Base-by-base conservation (phyloP, 2,888 invertebrate genomes). In the Nomada fucata region DNA sequence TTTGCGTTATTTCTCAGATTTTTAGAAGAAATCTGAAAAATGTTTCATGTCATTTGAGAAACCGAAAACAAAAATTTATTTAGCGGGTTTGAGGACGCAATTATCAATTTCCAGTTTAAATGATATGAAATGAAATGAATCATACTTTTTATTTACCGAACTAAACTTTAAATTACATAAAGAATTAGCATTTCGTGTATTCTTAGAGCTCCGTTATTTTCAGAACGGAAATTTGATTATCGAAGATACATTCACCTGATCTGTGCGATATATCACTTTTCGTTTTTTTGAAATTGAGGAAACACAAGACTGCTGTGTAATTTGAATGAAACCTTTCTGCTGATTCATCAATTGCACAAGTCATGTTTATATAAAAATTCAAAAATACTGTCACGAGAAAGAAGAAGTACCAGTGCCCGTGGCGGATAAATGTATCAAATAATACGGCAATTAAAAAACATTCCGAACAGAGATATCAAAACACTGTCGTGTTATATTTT, bases 391-490 rank as follows among this genome's bases (percentile, higher is more conserved):
- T 13, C 2, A 13, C 7, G 23, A 36, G 13, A 4, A 15, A 5
- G 10, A 18, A 10, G 42, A 42, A 55, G 55, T 23, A 20, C 7
- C 23, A 42, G 23, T 2, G 42, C 55, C 55, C 36, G 20, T 15
- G n/a, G 23, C 26, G 23, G 50, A 44, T 69, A 47, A 26, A 29
- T 42, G 20, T 20, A 59, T 15, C 2, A 20, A 53, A 61, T 44
- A 36, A 36, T 69, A 15, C 26, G 11, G 44, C 26, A 61, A 61
- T 75, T 47, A 75, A 55, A 5, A 7, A 61, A 53, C 29, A 18
- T 10, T 26, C 13, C 15, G 13, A 50, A 50, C n/a, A 60, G 20
- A 15, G n/a, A 57, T 50, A 50, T 23, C 20, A 29, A 36, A 50
- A 65, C 59, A 23, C 9, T 0, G 4, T 2, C 15, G 23, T 15